Conservation (phyloP, 2,113 vertebrate species). For the Corynorhinus townsendii region DNA sequence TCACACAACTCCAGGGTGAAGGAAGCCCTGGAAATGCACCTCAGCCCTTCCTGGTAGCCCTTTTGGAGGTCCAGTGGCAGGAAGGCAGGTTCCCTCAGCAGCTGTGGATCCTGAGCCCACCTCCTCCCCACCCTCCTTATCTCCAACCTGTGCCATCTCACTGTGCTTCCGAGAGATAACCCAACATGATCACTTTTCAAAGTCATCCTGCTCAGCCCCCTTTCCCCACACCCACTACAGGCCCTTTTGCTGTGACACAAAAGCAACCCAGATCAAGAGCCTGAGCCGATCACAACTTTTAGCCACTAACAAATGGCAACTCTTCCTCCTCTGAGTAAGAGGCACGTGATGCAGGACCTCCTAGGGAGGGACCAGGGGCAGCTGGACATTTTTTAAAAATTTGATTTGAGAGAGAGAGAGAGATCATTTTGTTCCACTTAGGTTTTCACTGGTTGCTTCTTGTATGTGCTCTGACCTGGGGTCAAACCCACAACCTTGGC, state of each 20-base stretch:
- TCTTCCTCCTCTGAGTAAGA: background rate
- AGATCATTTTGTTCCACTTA: background rate
- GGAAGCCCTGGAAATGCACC: background rate
- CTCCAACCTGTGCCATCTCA: background rate
- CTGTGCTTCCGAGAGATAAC: background rate
- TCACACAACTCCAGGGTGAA: background rate
- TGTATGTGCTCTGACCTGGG: background rate
- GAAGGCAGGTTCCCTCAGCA: background rate
- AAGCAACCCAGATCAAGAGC: background rate
- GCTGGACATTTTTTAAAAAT: background rate
- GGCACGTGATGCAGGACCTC: background rate
- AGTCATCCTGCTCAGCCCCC: background rate
- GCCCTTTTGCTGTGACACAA: background rate
- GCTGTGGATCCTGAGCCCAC: background rate
- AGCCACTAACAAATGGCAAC: background rate
- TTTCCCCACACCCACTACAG: background rate
- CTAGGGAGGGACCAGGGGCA: too few relatives aligned
- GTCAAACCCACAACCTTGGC: background rate
- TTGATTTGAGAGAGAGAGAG: background rate
- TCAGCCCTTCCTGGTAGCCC: background rate
- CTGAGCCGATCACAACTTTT: background rate
- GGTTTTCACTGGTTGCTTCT: background rate
- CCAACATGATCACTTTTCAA: background rate
- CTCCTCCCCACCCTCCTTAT: rapidly evolving
- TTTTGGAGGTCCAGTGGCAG: background rate